These are phyloP conservation scores for Heterodera schachtii DNA, from an alignment of 1,140 invertebrate genomes.

Conservation along the genomic window DNA sequence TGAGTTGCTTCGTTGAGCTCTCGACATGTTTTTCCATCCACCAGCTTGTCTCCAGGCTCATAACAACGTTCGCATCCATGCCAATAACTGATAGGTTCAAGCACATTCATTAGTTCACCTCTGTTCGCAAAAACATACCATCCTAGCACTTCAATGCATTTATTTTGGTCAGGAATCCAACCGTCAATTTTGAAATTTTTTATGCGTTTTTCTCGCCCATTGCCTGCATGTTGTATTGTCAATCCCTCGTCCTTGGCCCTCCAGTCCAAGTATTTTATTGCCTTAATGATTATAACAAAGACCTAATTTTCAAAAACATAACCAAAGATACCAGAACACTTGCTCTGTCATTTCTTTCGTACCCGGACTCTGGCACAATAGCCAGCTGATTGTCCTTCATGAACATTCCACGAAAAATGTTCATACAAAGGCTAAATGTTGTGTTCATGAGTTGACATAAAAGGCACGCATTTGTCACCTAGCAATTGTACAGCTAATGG, in stretches of 20 bases:
- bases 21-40: no score
- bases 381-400: conserved; percentile 10
- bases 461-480: neutral
- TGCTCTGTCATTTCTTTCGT: neutral
- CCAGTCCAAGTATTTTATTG: conserved; percentile 22
- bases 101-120: no score
- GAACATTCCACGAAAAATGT: neutral
- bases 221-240: neutral
- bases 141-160: neutral
- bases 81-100: no score
- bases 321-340: neutral
- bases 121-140: neutral
- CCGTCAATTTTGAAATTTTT: conserved; percentile 3
- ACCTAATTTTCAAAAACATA: no score
- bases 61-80: neutral
- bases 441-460: no score
- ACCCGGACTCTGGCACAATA: conserved; percentile 8
- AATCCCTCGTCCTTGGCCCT: neutral
- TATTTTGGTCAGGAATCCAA: neutral
- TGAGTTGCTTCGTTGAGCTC: neutral
- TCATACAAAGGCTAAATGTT: conserved; percentile 5
- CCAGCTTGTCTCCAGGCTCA: neutral
- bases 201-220: conserved; percentile 5
- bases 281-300: neutral
- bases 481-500: neutral